Evolutionary conservation across 2,888 invertebrate genomes (phyloP).

Genomic region (Isotomurus palustris): DNA sequence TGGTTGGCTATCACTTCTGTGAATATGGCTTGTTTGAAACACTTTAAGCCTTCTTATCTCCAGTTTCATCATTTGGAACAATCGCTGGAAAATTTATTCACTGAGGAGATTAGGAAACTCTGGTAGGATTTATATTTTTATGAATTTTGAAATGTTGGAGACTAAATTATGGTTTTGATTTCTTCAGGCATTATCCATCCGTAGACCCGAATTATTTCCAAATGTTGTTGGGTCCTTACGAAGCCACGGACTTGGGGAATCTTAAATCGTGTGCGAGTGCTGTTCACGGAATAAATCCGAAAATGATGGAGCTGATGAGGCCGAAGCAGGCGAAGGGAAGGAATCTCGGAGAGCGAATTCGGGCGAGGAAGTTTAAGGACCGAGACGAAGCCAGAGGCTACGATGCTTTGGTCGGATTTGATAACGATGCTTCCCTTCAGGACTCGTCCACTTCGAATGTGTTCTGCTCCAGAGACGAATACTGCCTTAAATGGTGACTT

Average conservation of each 20-base stretch:
- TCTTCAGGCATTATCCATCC: constrained; percentile 26
- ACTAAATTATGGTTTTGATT: background rate
- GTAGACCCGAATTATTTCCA: constrained; percentile 18
- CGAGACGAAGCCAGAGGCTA: background rate
- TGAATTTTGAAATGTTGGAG: background rate
- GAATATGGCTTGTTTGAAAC: constrained; percentile 22
- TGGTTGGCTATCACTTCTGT: constrained; percentile 26
- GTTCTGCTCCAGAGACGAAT: constrained; percentile 1
- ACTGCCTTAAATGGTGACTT: constrained; percentile 1
- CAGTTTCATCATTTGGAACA: constrained; percentile 26
- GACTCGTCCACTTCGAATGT: background rate
- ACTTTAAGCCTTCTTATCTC: constrained; percentile 26
- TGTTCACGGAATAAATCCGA: constrained; percentile 9
- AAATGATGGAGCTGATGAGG: background rate
- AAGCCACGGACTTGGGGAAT: constrained; percentile 23
- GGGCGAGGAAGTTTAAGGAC: background rate
- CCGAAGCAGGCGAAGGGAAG: background rate
- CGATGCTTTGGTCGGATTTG: background rate
- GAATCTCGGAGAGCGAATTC: background rate
- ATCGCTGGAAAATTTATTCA: constrained; percentile 24
- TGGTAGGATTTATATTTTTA: constrained; percentile 16
- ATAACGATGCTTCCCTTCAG: background rate
- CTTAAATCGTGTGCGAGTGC: constrained; percentile 21
- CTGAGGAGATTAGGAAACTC: constrained; percentile 22
- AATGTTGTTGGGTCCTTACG: constrained; percentile 25